A percentile compares a stretch with the other conserved stretches of the same genome.
Conservation (phyloP, 2,797 vertebrate genomes). For the Ambastaia sidthimunki region DNA sequence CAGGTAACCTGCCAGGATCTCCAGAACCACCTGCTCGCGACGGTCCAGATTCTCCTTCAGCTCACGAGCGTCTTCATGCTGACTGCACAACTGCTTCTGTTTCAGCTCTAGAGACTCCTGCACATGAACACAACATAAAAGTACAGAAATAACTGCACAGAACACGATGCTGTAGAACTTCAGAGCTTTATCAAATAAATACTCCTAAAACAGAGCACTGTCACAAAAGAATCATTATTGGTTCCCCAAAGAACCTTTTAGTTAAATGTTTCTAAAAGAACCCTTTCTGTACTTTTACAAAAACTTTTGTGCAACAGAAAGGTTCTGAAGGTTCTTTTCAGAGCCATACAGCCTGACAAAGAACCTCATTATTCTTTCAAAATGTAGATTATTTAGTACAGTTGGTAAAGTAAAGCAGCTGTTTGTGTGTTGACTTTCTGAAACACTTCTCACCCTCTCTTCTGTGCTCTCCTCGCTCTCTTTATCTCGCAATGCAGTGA, state of each 20-base stretch:
- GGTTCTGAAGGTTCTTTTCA: too few species aligned
- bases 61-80: conserved; percentile 92
- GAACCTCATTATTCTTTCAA: too few species aligned
- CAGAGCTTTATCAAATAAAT: too few species aligned
- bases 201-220: too few species aligned
- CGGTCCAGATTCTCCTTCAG: conserved; percentile 97
- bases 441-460: conserved; percentile 82
- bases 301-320: too few species aligned
- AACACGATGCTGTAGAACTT: too few species aligned
- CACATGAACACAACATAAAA: conserved; percentile 20
- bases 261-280: too few species aligned
- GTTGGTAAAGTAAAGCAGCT: neutral
- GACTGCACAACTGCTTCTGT: conserved; percentile 84
- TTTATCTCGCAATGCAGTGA: conserved; percentile 73
- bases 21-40: conserved; percentile 84
- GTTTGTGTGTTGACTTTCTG: neutral
- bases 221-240: neutral
- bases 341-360: too few species aligned
- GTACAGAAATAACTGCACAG: too few species aligned
- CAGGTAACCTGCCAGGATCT: conserved; percentile 86
- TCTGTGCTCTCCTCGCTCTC: conserved; percentile 74
- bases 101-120: conserved; percentile 89
- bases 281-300: too few species aligned
- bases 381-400: too few species aligned
- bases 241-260: too few species aligned